Conservation (phyloP, 92 coral and sea anemone genomes). For the Galaxea fascicularis region DNA sequence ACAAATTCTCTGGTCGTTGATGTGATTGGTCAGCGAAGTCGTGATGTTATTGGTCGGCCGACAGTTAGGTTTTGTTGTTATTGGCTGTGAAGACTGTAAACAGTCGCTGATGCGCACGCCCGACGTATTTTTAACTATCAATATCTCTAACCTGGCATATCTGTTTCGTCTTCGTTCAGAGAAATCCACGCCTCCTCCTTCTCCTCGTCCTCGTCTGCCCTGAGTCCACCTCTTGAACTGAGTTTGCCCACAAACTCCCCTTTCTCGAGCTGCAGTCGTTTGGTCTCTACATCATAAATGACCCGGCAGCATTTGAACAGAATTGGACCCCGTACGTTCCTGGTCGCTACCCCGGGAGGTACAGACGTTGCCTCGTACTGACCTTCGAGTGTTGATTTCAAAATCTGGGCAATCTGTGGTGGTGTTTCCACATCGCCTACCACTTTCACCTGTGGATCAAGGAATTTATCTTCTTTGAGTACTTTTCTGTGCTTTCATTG, state of each 20-base stretch:
- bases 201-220: not conserved
- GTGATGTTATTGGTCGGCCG: no score
- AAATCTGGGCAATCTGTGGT: not conserved
- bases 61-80: no score
- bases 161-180: conserved; percentile 1
- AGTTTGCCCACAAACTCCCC: conserved; percentile 53
- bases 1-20: no score
- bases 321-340: conserved; percentile 46
- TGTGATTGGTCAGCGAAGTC: no score
- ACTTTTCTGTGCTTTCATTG: no score
- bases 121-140: not conserved
- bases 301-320: conserved; percentile 64
- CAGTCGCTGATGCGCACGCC: no score
- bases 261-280: conserved; percentile 29
- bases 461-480: no score
- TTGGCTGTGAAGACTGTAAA: no score
- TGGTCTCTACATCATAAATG: conserved; percentile 22
- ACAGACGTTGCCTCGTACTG: not conserved
- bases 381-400: not conserved
- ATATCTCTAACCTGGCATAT: not conserved
- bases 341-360: conserved; percentile 9
- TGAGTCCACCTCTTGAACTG: not conserved
- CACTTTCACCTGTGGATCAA: not conserved
- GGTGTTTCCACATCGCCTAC: not conserved
- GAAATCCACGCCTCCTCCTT: not conserved